phyloP scores from a whole-genome alignment of 1,140 invertebrate species.

The Physella acuta region DNA sequence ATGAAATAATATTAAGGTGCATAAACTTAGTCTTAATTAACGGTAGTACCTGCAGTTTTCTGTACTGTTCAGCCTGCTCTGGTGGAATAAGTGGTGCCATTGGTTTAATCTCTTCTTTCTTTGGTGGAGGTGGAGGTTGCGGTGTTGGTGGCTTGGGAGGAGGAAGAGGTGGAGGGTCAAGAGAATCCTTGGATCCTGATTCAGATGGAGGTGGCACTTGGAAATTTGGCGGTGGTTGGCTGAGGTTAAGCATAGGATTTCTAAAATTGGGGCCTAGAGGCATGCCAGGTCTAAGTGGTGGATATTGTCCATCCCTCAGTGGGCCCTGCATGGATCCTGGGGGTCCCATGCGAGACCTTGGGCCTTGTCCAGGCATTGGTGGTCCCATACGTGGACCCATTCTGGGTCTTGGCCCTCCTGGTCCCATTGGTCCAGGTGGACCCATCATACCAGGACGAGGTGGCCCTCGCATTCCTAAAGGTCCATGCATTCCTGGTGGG shows the following conservation, averaged over 20 bases:
- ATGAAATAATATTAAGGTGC: too few species aligned
- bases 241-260: slow-evolving; percentile 26
- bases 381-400: slow-evolving; percentile 33
- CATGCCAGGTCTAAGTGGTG: slow-evolving; percentile 20
- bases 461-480: slow-evolving; percentile 18
- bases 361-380: slow-evolving; percentile 24
- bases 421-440: slow-evolving; percentile 29
- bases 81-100: slow-evolving; percentile 40
- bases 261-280: slow-evolving; percentile 17
- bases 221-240: slow-evolving; percentile 31
- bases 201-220: slow-evolving; percentile 22
- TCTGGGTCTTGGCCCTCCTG: slow-evolving; percentile 19
- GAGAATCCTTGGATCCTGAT: not conserved
- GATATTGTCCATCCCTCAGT: slow-evolving; percentile 20
- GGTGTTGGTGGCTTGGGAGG: slow-evolving; percentile 32
- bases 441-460: slow-evolving; percentile 27
- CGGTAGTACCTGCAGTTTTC: slow-evolving; percentile 31
- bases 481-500: slow-evolving; percentile 23
- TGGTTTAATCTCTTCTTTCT: slow-evolving; percentile 33
- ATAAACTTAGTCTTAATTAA: too few species aligned
- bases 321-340: slow-evolving; percentile 15
- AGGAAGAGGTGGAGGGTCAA: slow-evolving; percentile 28
- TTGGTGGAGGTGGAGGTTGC: slow-evolving; percentile 33
- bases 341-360: slow-evolving; percentile 18
- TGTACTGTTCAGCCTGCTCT: slow-evolving; percentile 40